These are phyloP conservation scores for Syrista parreyssii DNA, from an alignment of 2,888 invertebrate species.

Conservation along the genomic window DNA sequence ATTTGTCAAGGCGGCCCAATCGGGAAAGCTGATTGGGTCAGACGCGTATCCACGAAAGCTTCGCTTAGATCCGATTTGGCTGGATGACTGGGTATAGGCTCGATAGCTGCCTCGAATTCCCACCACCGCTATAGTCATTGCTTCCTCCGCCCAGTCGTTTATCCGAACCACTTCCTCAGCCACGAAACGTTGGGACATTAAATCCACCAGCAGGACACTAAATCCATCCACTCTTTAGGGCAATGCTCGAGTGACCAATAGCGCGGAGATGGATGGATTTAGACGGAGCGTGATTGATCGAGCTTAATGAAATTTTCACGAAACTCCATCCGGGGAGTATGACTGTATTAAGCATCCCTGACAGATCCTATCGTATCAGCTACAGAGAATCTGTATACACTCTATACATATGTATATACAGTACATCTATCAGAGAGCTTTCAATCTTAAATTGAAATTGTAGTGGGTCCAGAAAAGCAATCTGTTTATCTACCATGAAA, in stretches of 20 bases:
- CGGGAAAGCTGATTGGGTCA: neutral
- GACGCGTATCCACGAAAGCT: neutral
- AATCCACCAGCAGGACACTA: neutral
- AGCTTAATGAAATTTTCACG: neutral
- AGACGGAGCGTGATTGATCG: neutral
- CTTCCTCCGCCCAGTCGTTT: neutral
- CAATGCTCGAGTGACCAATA: neutral
- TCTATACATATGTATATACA: neutral
- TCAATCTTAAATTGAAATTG: neutral
- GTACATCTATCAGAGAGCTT: neutral
- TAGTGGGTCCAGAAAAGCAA: neutral
- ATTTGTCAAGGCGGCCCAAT: constrained; percentile 3
- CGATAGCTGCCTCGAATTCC: neutral
- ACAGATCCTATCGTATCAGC: neutral
- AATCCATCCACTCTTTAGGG: neutral
- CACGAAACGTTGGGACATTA: neutral
- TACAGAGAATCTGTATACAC: neutral
- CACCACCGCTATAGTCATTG: neutral
- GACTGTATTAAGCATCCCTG: neutral
- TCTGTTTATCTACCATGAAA: neutral
- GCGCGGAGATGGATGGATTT: neutral
- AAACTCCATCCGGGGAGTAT: neutral
- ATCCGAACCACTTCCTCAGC: neutral
- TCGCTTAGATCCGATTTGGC: constrained; percentile 5
- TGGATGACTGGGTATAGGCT: neutral